Percentiles rank a stretch among this genome's conserved stretches.
phyloP scores from a whole-genome alignment of 2,113 vertebrate species.

The Chlorodrepanis virens region DNA sequence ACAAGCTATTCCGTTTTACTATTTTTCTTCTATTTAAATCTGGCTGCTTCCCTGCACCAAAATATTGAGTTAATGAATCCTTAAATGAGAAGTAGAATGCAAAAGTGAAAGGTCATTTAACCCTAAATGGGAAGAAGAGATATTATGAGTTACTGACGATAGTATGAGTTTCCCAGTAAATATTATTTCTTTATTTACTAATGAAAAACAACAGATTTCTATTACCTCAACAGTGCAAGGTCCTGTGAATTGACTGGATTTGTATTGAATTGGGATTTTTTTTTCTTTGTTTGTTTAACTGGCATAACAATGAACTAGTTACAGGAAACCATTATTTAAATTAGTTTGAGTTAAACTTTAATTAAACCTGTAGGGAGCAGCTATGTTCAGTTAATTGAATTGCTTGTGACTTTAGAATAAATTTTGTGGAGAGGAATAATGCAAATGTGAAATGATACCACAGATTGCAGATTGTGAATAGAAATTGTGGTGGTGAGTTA shows the following conservation, averaged over 20 bases:
- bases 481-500: not conserved
- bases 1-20: accelerated
- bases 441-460: not conserved
- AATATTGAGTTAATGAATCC: not conserved
- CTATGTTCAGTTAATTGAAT: not conserved
- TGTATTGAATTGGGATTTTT: not conserved
- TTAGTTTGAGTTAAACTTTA: not conserved
- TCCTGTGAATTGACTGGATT: not conserved
- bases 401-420: not conserved
- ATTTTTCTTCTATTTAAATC: not conserved
- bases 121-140: not conserved
- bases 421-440: not conserved
- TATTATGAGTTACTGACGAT: not conserved
- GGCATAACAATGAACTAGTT: not conserved
- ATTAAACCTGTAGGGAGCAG: not conserved
- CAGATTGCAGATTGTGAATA: not conserved
- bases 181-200: not conserved
- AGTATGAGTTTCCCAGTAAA: not conserved
- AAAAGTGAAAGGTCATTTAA: not conserved
- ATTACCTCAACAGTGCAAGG: not conserved
- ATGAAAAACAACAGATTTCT: not conserved
- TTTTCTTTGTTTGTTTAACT: not conserved
- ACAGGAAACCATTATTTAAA: not conserved
- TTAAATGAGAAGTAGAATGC: not conserved
- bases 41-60: not conserved